phyloP scores from a whole-genome alignment of 2,888 invertebrate genomes.

The Cylloceria caligata region DNA sequence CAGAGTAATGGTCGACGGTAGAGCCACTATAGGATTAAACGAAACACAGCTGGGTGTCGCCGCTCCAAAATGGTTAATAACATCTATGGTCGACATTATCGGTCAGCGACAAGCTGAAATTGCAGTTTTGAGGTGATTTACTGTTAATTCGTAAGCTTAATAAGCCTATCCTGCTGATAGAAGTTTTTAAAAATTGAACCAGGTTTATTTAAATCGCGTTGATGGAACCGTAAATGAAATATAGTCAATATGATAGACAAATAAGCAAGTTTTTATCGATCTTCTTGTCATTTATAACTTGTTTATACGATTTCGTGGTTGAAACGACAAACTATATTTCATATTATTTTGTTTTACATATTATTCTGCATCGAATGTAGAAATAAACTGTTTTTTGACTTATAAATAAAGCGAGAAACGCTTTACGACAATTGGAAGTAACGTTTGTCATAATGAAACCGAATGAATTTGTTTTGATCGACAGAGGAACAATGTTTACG shows the following conservation, averaged over 20 bases:
- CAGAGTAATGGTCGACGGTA: slow-evolving; percentile 92
- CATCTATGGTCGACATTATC: slow-evolving; percentile 80
- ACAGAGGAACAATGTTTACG: slow-evolving; percentile 89
- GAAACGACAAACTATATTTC: no score
- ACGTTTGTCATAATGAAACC: background rate
- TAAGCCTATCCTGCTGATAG: background rate
- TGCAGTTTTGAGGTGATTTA: slow-evolving; percentile 86
- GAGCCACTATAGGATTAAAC: slow-evolving; percentile 93
- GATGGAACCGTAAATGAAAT: no score
- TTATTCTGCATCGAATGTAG: background rate
- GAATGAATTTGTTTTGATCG: background rate
- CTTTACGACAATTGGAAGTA: background rate
- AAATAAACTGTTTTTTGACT: background rate
- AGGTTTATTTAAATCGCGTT: no score
- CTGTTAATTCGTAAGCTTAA: background rate
- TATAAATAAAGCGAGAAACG: no score
- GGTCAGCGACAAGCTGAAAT: slow-evolving; percentile 90
- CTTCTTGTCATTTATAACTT: background rate
- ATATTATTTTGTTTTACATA: no score
- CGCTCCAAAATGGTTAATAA: slow-evolving; percentile 90
- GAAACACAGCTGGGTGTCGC: slow-evolving; percentile 94
- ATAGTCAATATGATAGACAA: no score
- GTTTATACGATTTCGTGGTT: background rate
- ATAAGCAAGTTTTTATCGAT: no score
- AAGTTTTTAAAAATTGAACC: no score